phyloP scores from a whole-genome alignment of 2,797 vertebrate genomes.

The Thaleichthys pacificus region DNA sequence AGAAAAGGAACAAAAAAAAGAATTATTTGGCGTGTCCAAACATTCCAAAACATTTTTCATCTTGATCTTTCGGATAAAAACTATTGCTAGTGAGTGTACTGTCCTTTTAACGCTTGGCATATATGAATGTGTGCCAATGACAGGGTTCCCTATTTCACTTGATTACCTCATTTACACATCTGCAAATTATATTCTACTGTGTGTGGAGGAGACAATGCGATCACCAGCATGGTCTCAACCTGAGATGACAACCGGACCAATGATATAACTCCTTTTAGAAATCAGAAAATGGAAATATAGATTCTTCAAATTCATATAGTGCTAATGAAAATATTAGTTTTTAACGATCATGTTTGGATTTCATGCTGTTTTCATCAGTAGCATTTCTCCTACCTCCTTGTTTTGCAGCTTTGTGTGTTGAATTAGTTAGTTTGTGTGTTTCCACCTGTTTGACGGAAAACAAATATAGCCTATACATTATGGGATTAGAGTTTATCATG shows the following conservation, averaged over 20 bases:
- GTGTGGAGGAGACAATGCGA: slow-evolving; percentile 76
- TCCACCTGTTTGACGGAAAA: slow-evolving; percentile 63
- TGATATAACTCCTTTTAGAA: slow-evolving; percentile 62
- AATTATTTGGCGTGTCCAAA: slow-evolving; percentile 59
- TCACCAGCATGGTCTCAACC: slow-evolving; percentile 76
- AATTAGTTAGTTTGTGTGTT: slow-evolving; percentile 56
- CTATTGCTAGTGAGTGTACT: slow-evolving; percentile 61
- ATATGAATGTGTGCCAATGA: slow-evolving; percentile 48
- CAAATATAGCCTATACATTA: slow-evolving; percentile 58
- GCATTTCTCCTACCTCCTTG: slow-evolving; percentile 83
- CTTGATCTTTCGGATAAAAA: slow-evolving; percentile 58
- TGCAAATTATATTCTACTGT: slow-evolving; percentile 81
- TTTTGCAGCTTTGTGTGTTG: slow-evolving; percentile 76
- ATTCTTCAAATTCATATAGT: slow-evolving; percentile 40
- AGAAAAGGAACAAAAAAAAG: slow-evolving; percentile 29
- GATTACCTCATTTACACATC: slow-evolving; percentile 83
- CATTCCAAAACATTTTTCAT: slow-evolving; percentile 73
- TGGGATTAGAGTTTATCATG: slow-evolving; percentile 71
- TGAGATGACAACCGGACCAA: slow-evolving; percentile 76
- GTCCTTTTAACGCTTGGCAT: slow-evolving; percentile 36
- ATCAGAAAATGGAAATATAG: slow-evolving; percentile 48
- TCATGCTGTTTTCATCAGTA: slow-evolving; percentile 71
- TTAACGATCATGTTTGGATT: slow-evolving; percentile 57
- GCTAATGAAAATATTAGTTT: slow-evolving; percentile 45
- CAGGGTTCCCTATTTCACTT: slow-evolving; percentile 70